These are phyloP conservation scores for Solea solea DNA, from an alignment of 2,113 vertebrate genomes.

Conservation along the genomic window DNA sequence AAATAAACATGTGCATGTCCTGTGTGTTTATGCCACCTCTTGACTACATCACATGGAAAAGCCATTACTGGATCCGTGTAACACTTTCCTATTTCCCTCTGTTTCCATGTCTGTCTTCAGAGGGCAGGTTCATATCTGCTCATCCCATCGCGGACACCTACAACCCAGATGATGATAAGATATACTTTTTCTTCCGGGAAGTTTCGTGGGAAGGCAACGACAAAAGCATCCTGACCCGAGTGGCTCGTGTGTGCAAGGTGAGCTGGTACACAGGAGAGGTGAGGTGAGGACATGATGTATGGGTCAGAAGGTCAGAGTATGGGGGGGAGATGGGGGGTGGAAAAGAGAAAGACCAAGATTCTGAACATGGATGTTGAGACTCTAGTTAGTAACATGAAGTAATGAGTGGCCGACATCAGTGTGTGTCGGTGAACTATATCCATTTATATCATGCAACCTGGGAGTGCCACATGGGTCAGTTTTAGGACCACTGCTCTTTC, in stretches of 20 bases:
- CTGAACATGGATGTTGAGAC: not conserved
- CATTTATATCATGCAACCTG: no score
- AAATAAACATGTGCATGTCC: constrained; percentile 32
- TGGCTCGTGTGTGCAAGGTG: constrained; percentile 97
- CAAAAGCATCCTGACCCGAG: constrained; percentile 92
- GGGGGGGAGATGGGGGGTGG: not conserved
- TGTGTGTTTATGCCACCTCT: constrained; percentile 33
- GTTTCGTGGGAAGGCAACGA: constrained; percentile 91
- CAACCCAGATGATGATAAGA: constrained; percentile 97
- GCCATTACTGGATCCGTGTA: constrained; percentile 30
- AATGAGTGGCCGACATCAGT: not conserved
- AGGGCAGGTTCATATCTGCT: constrained; percentile 94
- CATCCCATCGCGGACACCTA: constrained; percentile 94
- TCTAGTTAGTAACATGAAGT: not conserved
- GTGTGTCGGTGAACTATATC: no score
- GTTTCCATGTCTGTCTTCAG: constrained; percentile 74
- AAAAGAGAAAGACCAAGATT: not conserved
- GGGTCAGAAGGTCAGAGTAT: not conserved
- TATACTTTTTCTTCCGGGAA: constrained; percentile 99
- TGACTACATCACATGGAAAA: constrained; percentile 26
- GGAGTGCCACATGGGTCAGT: no score
- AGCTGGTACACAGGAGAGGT: constrained; percentile 57
- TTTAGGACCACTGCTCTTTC: no score
- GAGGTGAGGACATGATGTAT: constrained; percentile 5
- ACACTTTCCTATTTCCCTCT: constrained; percentile 14